Percentiles rank a stretch among this genome's conserved stretches.
Evolutionary conservation across 2,113 vertebrate genomes (phyloP).

Genomic region (Sarotherodon lohbergeri): DNA sequence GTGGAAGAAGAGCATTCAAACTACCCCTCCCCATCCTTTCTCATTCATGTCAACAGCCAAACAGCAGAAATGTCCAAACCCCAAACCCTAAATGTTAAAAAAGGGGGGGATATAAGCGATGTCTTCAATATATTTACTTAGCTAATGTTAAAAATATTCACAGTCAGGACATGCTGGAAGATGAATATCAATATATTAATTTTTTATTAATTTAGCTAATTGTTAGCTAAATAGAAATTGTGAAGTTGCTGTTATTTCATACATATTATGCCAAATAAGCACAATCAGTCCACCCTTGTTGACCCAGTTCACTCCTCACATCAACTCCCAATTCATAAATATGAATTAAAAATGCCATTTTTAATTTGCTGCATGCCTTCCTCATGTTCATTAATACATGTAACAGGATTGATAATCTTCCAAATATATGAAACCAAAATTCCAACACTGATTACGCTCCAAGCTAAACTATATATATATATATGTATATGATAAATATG

Average conservation of each 20-base stretch:
- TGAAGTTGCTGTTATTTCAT: not conserved
- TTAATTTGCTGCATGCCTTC: not conserved
- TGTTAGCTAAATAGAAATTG: not conserved
- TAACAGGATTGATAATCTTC: not conserved
- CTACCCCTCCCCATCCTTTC: not conserved
- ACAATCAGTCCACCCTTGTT: not conserved
- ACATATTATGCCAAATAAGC: not conserved
- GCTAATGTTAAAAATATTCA: not conserved
- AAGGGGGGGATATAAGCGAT: accelerated
- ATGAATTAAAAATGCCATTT: not conserved
- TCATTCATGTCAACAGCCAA: not conserved
- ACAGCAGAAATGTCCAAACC: not conserved
- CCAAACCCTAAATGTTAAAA: not conserved
- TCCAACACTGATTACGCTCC: not conserved
- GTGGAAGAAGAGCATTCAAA: not conserved
- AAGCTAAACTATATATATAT: too few relatives aligned
- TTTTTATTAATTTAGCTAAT: not conserved
- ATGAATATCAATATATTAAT: not conserved
- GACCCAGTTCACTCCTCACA: not conserved
- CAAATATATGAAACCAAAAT: not conserved
- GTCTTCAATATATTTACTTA: not conserved
- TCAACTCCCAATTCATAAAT: not conserved
- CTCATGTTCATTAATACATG: not conserved
- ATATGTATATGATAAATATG: not conserved
- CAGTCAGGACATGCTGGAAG: not conserved